phyloP scores from a whole-genome alignment of 2,888 invertebrate species.

The Phragmatobia fuliginosa region DNA sequence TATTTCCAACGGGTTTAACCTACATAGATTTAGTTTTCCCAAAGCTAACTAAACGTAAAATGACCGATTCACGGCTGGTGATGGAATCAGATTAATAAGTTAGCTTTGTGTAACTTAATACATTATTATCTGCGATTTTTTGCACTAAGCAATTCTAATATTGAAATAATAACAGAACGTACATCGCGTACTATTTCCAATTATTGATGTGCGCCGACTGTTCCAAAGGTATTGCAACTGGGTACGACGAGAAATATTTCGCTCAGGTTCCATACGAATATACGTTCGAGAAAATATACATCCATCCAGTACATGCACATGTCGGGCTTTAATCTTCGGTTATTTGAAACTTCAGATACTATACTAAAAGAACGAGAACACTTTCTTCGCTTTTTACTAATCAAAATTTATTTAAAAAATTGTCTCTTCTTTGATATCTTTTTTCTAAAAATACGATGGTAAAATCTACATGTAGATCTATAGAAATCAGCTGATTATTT shows the following conservation, averaged over 20 bases:
- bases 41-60: background rate
- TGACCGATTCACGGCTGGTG: background rate
- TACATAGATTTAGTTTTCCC: background rate
- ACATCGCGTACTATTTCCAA: slow-evolving; percentile 70
- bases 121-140: slow-evolving; percentile 8
- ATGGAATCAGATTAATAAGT: background rate
- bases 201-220: slow-evolving; percentile 68
- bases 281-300: slow-evolving; percentile 43
- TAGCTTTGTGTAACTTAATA: background rate
- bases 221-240: slow-evolving; percentile 60
- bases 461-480: background rate
- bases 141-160: slow-evolving; percentile 45
- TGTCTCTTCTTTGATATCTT: background rate
- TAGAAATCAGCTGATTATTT: background rate
- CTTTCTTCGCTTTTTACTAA: slow-evolving; percentile 33
- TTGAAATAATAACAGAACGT: slow-evolving; percentile 62
- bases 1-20: background rate
- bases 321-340: slow-evolving; percentile 58
- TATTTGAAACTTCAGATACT: slow-evolving; percentile 60
- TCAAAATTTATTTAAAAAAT: background rate
- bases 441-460: background rate
- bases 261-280: slow-evolving; percentile 53
- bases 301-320: slow-evolving; percentile 51
- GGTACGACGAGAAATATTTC: slow-evolving; percentile 66
- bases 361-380: slow-evolving; percentile 50